A percentile compares a stretch with the other conserved stretches of the same genome.
Evolutionary conservation across 2,888 invertebrate genomes (phyloP).

Genomic region (Sympetrum striolatum): DNA sequence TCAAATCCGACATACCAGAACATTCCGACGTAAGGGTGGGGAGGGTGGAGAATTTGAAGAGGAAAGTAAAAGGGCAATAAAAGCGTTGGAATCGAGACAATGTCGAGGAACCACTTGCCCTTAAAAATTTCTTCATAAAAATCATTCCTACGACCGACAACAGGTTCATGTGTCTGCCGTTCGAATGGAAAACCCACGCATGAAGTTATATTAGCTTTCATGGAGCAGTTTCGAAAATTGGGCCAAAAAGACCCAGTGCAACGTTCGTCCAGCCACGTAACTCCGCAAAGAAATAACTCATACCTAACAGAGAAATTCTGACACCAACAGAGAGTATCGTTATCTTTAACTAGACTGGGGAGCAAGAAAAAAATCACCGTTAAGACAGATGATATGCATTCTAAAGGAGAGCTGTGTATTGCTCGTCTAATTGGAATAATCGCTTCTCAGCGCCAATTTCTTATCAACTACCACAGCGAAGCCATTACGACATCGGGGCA

Average conservation of each 20-base stretch:
- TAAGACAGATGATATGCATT: no score
- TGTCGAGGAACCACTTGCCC: not conserved
- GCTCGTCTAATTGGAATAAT: no score
- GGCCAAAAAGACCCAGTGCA: not conserved
- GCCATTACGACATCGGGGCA: not conserved
- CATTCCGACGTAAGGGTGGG: not conserved
- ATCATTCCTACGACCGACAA: not conserved
- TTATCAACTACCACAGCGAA: no score
- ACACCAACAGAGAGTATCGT: no score
- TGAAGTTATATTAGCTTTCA: not conserved
- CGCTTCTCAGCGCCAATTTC: no score
- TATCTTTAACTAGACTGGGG: no score
- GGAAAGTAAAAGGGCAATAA: not conserved
- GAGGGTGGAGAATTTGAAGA: not conserved
- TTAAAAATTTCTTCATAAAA: not conserved
- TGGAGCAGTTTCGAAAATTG: not conserved
- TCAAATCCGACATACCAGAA: conserved; percentile 27
- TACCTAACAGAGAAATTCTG: no score
- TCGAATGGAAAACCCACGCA: not conserved
- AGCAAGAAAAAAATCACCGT: no score
- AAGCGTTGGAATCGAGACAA: not conserved
- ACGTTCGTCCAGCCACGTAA: no score
- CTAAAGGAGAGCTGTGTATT: no score
- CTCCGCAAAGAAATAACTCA: no score
- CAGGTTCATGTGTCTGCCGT: not conserved